Conservation (phyloP, 2,888 invertebrate species). For the Petrolisthes manimaculis region DNA sequence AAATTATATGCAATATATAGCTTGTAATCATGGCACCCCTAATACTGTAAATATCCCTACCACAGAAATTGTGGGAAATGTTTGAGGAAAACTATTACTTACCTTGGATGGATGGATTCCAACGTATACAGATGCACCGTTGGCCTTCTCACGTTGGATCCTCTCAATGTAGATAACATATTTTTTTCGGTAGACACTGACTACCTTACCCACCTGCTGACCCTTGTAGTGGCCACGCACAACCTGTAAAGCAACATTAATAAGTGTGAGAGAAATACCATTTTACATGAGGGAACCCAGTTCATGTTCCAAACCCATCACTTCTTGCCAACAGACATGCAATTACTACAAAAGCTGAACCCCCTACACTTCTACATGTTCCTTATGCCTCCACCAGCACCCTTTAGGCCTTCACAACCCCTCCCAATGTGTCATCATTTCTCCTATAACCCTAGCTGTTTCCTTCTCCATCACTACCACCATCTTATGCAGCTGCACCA, state of each 20-base stretch:
- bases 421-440: no score
- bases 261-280: background rate
- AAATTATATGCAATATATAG: no score
- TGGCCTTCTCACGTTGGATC: conserved; percentile 99
- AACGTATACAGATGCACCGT: conserved; percentile 97
- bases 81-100: conserved; percentile 67
- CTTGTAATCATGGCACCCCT: no score
- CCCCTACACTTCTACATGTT: no score
- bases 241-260: conserved; percentile 76
- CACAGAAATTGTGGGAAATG: no score
- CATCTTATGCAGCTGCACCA: no score
- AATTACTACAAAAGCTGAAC: no score
- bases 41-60: no score
- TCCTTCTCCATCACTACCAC: no score
- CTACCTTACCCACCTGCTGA: conserved; percentile 98
- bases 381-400: no score
- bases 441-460: no score
- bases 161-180: conserved; percentile 99
- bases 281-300: background rate
- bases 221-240: conserved; percentile 99
- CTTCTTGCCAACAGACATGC: background rate
- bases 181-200: conserved; percentile 98
- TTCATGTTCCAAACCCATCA: background rate
- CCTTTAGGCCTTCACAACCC: no score
- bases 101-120: conserved; percentile 99